phyloP scores from a whole-genome alignment of 2,113 vertebrate species.

The Aptenodytes forsteri region DNA sequence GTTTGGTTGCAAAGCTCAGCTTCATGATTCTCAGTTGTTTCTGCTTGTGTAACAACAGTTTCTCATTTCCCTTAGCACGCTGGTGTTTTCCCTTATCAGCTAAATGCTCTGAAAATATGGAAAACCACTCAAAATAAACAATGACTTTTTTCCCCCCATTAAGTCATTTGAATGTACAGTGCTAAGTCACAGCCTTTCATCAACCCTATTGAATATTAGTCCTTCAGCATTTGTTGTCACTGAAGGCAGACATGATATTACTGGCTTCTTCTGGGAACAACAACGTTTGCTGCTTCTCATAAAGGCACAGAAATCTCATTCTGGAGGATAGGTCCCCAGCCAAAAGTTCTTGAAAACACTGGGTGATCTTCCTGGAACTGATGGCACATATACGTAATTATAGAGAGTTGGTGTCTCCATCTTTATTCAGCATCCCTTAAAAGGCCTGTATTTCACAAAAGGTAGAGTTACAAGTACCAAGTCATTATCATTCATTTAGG shows the following conservation, averaged over 20 bases:
- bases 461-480: background rate
- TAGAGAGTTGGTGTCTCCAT: background rate
- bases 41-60: background rate
- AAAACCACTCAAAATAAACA: background rate
- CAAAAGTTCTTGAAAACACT: background rate
- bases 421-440: background rate
- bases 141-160: background rate
- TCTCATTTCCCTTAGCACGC: background rate
- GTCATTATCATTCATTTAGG: background rate
- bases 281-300: background rate
- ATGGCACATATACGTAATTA: background rate
- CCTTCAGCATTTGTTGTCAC: background rate
- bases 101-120: background rate
- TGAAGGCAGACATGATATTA: background rate
- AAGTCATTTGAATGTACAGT: background rate
- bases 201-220: background rate
- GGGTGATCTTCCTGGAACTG: background rate
- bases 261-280: background rate
- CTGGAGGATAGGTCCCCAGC: background rate
- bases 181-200: background rate
- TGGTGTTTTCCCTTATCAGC: background rate
- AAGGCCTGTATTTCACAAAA: background rate
- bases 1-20: background rate
- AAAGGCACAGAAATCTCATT: background rate
- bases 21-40: background rate